Conservation (phyloP, 2,113 vertebrate species). For the Psammodynastes pulverulentus region DNA sequence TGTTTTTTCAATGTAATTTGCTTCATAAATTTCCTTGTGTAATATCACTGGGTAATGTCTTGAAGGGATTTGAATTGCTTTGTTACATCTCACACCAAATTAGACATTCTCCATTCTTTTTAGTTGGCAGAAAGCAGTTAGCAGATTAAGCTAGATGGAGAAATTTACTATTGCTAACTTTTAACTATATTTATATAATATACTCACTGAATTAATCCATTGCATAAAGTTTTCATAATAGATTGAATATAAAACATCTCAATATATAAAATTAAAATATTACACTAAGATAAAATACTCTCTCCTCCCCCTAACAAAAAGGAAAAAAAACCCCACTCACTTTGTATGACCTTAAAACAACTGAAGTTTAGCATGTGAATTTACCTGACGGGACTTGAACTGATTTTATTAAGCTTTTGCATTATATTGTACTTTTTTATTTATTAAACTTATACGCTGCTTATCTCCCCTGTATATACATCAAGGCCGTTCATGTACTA, state of each 20-base stretch:
- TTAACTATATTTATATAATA: neutral
- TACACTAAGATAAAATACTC: neutral
- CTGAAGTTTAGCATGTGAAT: neutral
- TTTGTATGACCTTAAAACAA: neutral
- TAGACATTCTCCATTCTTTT: neutral
- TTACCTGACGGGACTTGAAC: neutral
- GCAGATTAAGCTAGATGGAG: neutral
- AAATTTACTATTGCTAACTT: neutral
- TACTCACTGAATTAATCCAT: neutral
- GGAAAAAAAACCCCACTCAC: neutral
- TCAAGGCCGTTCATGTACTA: neutral
- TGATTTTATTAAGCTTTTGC: neutral
- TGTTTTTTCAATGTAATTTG: neutral
- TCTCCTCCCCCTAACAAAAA: too few species aligned
- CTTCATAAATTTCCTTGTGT: neutral
- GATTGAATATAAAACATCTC: neutral
- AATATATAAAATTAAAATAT: neutral
- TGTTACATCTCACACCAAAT: neutral
- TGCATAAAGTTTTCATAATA: neutral
- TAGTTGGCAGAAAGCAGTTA: neutral
- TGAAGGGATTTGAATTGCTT: neutral
- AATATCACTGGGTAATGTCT: neutral
- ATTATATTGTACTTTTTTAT: neutral
- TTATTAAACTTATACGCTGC: neutral
- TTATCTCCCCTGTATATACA: too few species aligned